These are phyloP conservation scores for Mamestra configurata DNA, from an alignment of 1,140 invertebrate genomes.

Conservation along the genomic window DNA sequence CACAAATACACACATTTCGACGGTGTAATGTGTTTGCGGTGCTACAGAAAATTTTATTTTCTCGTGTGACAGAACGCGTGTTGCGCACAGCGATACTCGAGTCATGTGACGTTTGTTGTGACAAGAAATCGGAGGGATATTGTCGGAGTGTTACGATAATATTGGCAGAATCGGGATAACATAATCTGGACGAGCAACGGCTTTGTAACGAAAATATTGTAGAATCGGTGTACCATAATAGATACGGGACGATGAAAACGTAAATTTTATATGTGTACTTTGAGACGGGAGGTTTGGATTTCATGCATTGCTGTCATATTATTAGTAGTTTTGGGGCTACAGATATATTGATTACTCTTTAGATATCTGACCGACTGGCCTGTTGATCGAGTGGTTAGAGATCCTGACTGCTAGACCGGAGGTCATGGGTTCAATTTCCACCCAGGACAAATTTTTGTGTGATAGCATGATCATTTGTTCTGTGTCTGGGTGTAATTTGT, in stretches of 20 bases:
- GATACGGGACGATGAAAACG: neutral
- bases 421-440: too few species aligned
- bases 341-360: too few species aligned
- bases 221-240: neutral
- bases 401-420: too few species aligned
- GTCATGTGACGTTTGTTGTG: conserved; percentile 50
- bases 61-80: conserved; percentile 61
- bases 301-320: too few species aligned
- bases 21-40: conserved; percentile 80
- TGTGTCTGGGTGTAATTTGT: too few species aligned
- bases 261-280: neutral
- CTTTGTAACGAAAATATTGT: conserved; percentile 15
- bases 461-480: too few species aligned
- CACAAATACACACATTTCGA: conserved; percentile 75
- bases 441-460: too few species aligned
- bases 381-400: too few species aligned
- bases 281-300: too few species aligned
- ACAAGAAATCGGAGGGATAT: conserved; percentile 45
- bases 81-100: conserved; percentile 55
- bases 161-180: conserved; percentile 34
- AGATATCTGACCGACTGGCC: too few species aligned
- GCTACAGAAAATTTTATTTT: conserved; percentile 64
- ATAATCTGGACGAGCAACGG: conserved; percentile 25
- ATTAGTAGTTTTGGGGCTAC: too few species aligned
- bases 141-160: conserved; percentile 20